Percentiles rank a stretch among this genome's conserved stretches.
phyloP scores from a whole-genome alignment of 2,888 invertebrate species.

The Philonicus albiceps region DNA sequence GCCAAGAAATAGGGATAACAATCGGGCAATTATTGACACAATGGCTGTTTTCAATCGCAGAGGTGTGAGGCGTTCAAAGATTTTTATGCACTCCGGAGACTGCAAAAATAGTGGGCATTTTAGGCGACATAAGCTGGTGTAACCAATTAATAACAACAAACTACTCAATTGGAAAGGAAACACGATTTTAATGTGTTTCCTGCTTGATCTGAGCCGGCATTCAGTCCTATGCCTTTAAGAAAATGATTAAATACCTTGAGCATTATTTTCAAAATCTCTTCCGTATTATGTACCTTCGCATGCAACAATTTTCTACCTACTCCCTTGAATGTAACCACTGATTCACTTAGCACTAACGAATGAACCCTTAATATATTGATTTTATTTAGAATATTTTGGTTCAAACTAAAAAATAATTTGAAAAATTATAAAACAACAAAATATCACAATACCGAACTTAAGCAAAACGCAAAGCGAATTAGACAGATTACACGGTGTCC shows the following conservation, averaged over 20 bases:
- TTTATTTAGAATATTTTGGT: not conserved
- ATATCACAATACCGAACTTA: too few species aligned
- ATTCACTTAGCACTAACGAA: not conserved
- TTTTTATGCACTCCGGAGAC: not conserved
- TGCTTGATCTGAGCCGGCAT: not conserved
- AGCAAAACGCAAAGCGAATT: too few species aligned
- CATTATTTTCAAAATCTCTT: not conserved
- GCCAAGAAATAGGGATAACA: constrained; percentile 24
- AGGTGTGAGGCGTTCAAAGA: constrained; percentile 16
- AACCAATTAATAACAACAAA: not conserved
- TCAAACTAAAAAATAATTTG: not conserved
- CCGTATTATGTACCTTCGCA: not conserved
- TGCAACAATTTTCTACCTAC: not conserved
- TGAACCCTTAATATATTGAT: too few species aligned
- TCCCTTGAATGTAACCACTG: not conserved
- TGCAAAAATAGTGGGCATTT: not conserved
- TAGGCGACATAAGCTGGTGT: not conserved
- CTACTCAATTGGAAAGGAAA: not conserved
- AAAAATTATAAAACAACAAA: not conserved
- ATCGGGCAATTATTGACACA: constrained; percentile 3
- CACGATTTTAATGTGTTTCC: not conserved
- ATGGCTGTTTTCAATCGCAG: not conserved
- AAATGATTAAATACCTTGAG: not conserved
- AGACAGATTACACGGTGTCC: too few species aligned
- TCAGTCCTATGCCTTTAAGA: not conserved